Percentiles rank a stretch among this genome's conserved stretches.
Conservation (phyloP, 2,113 vertebrate species). For the Pimephales promelas region DNA sequence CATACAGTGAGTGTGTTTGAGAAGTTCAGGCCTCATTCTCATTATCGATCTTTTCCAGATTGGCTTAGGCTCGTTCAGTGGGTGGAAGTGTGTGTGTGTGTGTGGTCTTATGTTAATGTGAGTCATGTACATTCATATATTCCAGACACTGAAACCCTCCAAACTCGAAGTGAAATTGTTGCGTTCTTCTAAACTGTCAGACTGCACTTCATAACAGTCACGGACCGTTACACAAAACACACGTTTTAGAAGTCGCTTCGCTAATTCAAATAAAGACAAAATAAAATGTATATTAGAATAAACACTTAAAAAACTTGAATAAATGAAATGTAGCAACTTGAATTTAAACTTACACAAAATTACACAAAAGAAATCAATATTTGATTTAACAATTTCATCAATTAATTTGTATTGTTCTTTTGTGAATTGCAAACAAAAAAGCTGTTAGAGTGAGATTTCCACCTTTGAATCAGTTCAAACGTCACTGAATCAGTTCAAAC, state of each 20-base stretch:
- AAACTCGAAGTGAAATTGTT: background rate
- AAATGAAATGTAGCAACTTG: too few species aligned
- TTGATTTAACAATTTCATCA: too few species aligned
- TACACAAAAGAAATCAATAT: too few species aligned
- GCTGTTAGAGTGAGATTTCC: too few species aligned
- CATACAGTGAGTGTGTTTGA: background rate
- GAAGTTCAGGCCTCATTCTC: background rate
- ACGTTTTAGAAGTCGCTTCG: too few species aligned
- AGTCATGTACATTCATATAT: background rate
- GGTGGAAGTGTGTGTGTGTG: background rate
- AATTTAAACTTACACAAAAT: too few species aligned
- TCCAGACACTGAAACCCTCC: background rate
- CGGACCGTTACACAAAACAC: too few species aligned
- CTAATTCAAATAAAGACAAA: background rate
- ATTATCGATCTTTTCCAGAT: conserved; percentile 18
- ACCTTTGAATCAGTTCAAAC: too few species aligned
- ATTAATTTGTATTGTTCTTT: too few species aligned
- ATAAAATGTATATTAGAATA: background rate
- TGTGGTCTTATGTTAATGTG: background rate
- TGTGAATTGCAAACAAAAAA: too few species aligned
- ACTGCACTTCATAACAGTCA: background rate
- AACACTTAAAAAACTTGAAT: too few species aligned
- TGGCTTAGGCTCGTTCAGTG: background rate
- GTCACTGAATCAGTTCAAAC: too few species aligned
- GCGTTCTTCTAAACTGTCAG: background rate